phyloP scores from a whole-genome alignment of 2,113 vertebrate genomes.

The Pontoporia blainvillei region DNA sequence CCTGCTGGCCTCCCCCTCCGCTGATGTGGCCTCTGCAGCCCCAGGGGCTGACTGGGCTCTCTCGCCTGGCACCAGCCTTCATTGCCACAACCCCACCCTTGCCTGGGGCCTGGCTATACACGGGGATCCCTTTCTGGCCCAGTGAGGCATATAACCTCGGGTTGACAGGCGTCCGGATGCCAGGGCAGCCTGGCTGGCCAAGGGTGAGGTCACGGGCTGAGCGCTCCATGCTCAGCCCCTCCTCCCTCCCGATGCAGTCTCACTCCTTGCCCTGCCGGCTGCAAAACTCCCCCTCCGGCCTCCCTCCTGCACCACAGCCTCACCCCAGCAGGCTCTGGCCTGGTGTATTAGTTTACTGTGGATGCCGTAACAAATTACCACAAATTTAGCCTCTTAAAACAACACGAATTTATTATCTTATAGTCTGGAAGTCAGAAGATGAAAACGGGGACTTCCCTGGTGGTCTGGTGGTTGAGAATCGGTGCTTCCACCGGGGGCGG shows the following conservation, averaged over 20 bases:
- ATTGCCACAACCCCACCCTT: slow-evolving; percentile 43
- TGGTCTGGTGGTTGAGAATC: no score
- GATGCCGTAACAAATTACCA: neutral
- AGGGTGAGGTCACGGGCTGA: slow-evolving; percentile 63
- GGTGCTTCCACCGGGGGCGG: no score
- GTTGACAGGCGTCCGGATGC: slow-evolving; percentile 65
- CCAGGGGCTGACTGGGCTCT: neutral
- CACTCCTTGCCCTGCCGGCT: neutral
- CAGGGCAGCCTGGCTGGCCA: slow-evolving; percentile 54
- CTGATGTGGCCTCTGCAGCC: neutral
- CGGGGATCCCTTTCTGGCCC: slow-evolving; percentile 64
- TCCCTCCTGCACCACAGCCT: neutral
- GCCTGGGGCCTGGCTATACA: slow-evolving; percentile 35
- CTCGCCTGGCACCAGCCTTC: neutral
- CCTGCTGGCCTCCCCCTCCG: neutral
- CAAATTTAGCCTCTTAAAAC: neutral
- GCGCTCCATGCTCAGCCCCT: neutral
- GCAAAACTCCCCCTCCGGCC: neutral
- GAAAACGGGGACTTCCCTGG: neutral
- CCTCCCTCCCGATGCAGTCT: neutral
- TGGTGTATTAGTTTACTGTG: neutral
- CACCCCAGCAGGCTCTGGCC: neutral
- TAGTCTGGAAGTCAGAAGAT: neutral
- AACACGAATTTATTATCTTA: neutral
- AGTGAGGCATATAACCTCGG: slow-evolving; percentile 62